Percentiles rank a stretch among this genome's conserved stretches.
Conservation (phyloP, 2,113 vertebrate genomes). For the Platichthys flesus region DNA sequence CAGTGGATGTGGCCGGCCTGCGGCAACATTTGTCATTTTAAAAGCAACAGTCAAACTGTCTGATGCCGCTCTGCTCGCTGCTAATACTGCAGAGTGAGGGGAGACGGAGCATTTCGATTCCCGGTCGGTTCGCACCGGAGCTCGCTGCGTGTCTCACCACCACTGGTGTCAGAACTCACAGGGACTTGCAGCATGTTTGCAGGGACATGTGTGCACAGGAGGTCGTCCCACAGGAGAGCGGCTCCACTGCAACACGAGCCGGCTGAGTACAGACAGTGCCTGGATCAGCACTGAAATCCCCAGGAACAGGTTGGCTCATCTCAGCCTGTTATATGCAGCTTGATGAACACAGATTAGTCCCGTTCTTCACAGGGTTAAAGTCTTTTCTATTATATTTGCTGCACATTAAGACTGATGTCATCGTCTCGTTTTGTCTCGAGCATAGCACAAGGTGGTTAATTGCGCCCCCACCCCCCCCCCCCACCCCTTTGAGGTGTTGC, state of each 20-base stretch:
- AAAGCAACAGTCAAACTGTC: neutral
- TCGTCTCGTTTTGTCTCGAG: constrained; percentile 29
- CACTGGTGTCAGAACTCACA: neutral
- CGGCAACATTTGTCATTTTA: neutral
- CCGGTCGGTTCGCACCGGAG: neutral
- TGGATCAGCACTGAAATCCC: neutral
- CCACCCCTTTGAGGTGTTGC: constrained; percentile 40
- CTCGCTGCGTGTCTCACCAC: neutral
- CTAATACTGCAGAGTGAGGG: neutral
- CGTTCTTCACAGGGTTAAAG: neutral
- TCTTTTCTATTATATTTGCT: neutral
- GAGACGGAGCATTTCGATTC: neutral
- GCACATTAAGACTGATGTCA: constrained; percentile 22
- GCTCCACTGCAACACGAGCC: too few species aligned
- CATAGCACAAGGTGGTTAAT: constrained; percentile 45
- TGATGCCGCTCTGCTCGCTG: neutral
- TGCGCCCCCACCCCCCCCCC: constrained; percentile 44
- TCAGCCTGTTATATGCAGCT: neutral
- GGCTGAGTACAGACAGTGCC: neutral
- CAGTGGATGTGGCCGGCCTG: neutral
- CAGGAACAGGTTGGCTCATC: neutral
- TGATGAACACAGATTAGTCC: neutral
- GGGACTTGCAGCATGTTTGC: neutral
- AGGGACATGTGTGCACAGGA: neutral
- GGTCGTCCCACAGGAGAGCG: neutral